phyloP scores from a whole-genome alignment of 2,888 invertebrate genomes.

The Ennomos erosarius region DNA sequence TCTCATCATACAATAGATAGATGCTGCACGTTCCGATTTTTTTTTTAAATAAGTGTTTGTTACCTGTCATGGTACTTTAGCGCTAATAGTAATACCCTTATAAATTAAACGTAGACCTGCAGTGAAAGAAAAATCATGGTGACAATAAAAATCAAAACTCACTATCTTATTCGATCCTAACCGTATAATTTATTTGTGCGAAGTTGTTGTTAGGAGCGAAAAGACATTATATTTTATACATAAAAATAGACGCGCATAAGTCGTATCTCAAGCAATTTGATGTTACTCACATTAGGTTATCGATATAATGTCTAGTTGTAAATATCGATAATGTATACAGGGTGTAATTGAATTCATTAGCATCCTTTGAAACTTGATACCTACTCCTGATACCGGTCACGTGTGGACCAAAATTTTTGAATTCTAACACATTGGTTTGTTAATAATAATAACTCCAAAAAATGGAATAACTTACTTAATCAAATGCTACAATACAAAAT shows the following conservation, averaged over 20 bases:
- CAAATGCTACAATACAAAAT: too few species aligned
- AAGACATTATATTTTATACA: conserved; percentile 30
- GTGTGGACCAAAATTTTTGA: too few species aligned
- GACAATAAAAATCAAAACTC: conserved; percentile 28
- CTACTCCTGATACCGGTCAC: too few species aligned
- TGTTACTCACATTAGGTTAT: conserved; percentile 41
- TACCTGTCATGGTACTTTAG: conserved; percentile 13
- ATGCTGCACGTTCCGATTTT: conserved; percentile 8
- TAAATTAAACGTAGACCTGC: conserved; percentile 16
- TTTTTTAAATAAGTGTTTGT: conserved; percentile 4
- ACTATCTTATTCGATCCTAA: conserved; percentile 17
- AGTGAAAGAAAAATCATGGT: conserved; percentile 11
- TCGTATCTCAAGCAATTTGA: conserved; percentile 29
- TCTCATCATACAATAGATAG: conserved; percentile 7
- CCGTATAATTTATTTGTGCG: conserved; percentile 14
- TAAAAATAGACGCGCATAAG: too few species aligned
- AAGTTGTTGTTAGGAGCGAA: conserved; percentile 23
- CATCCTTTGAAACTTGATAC: too few species aligned
- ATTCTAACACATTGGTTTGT: too few species aligned
- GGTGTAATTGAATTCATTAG: too few species aligned
- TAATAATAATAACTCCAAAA: too few species aligned
- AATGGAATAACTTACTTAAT: too few species aligned
- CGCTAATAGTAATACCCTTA: conserved; percentile 9
- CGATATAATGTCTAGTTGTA: conserved; percentile 46
- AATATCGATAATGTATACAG: conserved; percentile 53